These are phyloP conservation scores for Phymanthus crucifer DNA, from an alignment of 92 coral and sea anemone genomes.

Conservation along the genomic window DNA sequence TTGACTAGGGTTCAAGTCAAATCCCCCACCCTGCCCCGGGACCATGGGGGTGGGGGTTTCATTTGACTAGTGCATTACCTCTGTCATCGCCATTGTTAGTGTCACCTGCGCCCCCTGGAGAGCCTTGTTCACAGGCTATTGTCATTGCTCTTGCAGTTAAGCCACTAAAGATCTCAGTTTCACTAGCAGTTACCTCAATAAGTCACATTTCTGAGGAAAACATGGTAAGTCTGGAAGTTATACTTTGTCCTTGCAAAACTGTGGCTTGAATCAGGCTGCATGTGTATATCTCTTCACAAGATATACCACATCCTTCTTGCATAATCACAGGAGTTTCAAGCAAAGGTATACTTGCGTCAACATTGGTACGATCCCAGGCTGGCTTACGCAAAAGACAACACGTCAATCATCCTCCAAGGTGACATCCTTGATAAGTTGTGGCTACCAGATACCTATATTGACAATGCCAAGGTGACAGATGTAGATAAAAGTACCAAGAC, in stretches of 20 bases:
- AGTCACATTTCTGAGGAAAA: neutral
- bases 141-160: neutral
- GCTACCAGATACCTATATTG: conserved; percentile 9
- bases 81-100: too few species aligned
- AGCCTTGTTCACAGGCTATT: too few species aligned
- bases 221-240: neutral
- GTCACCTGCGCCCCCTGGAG: too few species aligned
- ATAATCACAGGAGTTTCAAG: conserved; percentile 1
- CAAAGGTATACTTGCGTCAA: neutral
- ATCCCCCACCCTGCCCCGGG: too few species aligned
- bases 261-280: too few species aligned
- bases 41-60: too few species aligned
- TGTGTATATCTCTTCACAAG: too few species aligned
- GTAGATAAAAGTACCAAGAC: neutral
- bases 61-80: too few species aligned
- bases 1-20: too few species aligned
- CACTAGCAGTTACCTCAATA: neutral
- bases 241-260: neutral
- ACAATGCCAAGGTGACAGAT: neutral
- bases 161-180: neutral
- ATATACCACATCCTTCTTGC: neutral
- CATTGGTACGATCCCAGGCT: conserved; percentile 5
- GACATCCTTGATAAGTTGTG: neutral
- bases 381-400: neutral
- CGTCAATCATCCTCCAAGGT: neutral